Base-by-base conservation (phyloP, 2,888 invertebrate species). In the Theretra japonica region DNA sequence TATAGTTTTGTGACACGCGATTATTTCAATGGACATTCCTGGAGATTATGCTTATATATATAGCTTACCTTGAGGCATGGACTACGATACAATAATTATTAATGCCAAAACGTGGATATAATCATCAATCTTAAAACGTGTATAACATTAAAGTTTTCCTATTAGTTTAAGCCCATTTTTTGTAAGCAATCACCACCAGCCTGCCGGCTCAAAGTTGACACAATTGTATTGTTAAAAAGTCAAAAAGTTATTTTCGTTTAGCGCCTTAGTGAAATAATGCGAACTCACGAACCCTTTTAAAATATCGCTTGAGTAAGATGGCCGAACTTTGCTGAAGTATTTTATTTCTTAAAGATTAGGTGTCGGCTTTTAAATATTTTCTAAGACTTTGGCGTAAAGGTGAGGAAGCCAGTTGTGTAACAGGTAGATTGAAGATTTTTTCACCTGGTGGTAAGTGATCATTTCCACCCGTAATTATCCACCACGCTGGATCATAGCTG, bases 261-360 rank as follows among this genome's bases (percentile, higher is more conserved):
- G 4, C 48, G 65, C 23, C 41, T 41, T 21, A n/a, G 57, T 21
- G 21, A 58, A 58, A 58, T 58, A 58, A 65, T 65, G 65, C 65
- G 23, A 48, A 23, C 7, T 65, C 65, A 48, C 48, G 25, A 48
- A 48, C 65, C 65, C 69, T 69, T 69, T 69, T 33, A 69, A 28
- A 53, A 58, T 33, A 57, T 58, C 56, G 58, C 7, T 33, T 33
- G 4, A 30, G 4, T 23, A n/a, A 65, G 65, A 65, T 65, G 41
- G 48, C 5, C 53, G 19, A 53, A 65, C 23, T 41, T 65, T 33
- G 25, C 6, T 23, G 11, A 48, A 65, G 48, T 48, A 25, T 65
- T 65, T 65, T 65, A 41, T 65, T 65, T 48, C 65, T 33, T 0
- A 21, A 15, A 41, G 48, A 65, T 65, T 48, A 65, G 25, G 25